A percentile compares a stretch with the other conserved stretches of the same genome.
These are phyloP conservation scores for Pelobates fuscus DNA, from an alignment of 2,113 vertebrate species.

Conservation along the genomic window DNA sequence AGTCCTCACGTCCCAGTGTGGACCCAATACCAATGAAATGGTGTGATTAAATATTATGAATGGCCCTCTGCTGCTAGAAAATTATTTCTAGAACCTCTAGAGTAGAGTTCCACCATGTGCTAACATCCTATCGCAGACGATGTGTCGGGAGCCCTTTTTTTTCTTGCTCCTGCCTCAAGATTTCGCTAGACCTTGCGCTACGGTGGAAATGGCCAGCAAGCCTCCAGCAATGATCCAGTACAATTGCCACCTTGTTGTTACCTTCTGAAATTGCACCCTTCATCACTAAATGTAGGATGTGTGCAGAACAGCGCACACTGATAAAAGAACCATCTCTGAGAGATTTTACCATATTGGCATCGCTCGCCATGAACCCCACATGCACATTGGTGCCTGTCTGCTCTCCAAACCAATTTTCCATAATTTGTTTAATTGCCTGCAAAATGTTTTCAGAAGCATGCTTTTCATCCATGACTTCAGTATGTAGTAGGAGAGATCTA, in stretches of 20 bases:
- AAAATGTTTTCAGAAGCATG: background rate
- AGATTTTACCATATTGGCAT: background rate
- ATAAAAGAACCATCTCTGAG: background rate
- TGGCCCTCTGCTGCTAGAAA: background rate
- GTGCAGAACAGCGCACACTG: background rate
- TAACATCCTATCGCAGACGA: background rate
- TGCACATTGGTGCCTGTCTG: background rate
- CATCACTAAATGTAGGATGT: background rate
- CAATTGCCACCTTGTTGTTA: background rate
- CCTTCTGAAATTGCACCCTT: background rate
- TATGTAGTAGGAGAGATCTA: background rate
- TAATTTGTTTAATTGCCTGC: background rate
- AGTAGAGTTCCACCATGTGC: background rate
- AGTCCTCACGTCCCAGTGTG: background rate
- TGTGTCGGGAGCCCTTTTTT: background rate
- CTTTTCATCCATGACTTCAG: background rate
- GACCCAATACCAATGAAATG: background rate
- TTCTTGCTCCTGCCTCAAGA: background rate
- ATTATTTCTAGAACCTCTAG: background rate
- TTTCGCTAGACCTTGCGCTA: background rate
- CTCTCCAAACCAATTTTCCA: background rate
- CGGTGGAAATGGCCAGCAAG: background rate
- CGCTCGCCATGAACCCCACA: background rate
- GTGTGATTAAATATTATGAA: background rate
- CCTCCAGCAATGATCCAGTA: background rate